phyloP scores from a whole-genome alignment of 2,113 vertebrate species.

The Labeo rohita region DNA sequence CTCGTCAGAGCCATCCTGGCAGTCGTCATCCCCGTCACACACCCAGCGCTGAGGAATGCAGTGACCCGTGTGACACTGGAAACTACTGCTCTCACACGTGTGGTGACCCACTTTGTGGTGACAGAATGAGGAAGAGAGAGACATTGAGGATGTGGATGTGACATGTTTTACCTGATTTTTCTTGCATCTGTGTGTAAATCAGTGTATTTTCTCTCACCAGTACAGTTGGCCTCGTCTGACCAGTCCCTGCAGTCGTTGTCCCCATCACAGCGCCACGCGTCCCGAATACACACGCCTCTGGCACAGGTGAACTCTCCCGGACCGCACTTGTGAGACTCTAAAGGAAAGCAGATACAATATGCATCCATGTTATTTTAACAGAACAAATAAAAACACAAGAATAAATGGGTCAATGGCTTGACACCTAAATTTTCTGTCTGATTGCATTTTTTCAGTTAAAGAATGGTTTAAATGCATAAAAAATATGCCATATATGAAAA shows the following conservation, averaged over 20 bases:
- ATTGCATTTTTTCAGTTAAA: no score
- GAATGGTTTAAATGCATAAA: no score
- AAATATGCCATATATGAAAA: no score
- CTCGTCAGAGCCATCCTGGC: constrained; percentile 93
- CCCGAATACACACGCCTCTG: constrained; percentile 92
- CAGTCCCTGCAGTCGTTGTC: constrained; percentile 98
- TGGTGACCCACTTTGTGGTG: constrained; percentile 84
- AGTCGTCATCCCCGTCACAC: constrained; percentile 92
- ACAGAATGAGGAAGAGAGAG: background rate
- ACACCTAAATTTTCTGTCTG: no score
- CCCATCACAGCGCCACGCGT: constrained; percentile 94
- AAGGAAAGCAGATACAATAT: background rate
- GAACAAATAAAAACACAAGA: background rate
- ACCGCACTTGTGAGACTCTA: constrained; percentile 90
- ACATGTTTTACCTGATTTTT: background rate
- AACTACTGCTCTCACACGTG: constrained; percentile 93
- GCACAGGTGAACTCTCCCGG: constrained; percentile 88
- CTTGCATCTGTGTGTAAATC: background rate
- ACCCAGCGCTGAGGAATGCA: constrained; percentile 96
- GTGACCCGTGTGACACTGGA: constrained; percentile 94
- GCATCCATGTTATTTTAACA: background rate
- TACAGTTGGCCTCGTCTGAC: constrained; percentile 96
- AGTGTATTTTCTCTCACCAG: constrained; percentile 75
- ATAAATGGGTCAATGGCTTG: no score
- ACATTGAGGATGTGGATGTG: background rate